Evolutionary conservation across 1,140 invertebrate genomes (phyloP).

Genomic region (Caenorhabditis briggsae): DNA sequence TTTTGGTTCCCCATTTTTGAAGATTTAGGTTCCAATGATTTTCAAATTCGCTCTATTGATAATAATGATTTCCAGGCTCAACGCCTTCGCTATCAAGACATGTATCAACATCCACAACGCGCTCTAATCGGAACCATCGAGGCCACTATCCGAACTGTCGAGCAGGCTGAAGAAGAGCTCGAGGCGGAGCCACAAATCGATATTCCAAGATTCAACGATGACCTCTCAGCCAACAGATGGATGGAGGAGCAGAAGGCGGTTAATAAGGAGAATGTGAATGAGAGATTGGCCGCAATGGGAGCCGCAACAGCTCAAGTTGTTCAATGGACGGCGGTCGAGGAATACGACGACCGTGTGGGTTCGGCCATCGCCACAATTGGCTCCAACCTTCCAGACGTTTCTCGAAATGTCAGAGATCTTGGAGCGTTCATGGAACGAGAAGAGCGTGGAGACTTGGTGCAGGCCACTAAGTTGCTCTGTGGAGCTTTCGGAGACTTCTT

Average conservation of each 20-base stretch:
- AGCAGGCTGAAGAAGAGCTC: slow-evolving; percentile 84
- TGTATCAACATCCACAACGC: slow-evolving; percentile 89
- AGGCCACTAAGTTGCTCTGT: slow-evolving; percentile 91
- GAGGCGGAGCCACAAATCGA: slow-evolving; percentile 74
- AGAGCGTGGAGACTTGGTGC: slow-evolving; percentile 85
- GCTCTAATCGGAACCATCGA: slow-evolving; percentile 91
- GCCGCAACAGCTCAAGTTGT: slow-evolving; percentile 97
- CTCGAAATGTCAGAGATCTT: slow-evolving; percentile 92
- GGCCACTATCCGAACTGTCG: slow-evolving; percentile 86
- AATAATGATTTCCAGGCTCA: slow-evolving; percentile 81
- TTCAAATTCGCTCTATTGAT: no score
- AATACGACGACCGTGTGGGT: slow-evolving; percentile 91
- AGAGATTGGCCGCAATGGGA: slow-evolving; percentile 98
- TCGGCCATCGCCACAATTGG: slow-evolving; percentile 97
- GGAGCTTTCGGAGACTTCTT: slow-evolving; percentile 93
- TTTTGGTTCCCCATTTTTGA: neutral
- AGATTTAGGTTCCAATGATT: neutral
- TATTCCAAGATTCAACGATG: slow-evolving; percentile 73
- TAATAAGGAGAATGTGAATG: slow-evolving; percentile 94
- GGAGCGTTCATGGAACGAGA: slow-evolving; percentile 91
- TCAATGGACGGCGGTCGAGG: slow-evolving; percentile 86
- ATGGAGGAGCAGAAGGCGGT: slow-evolving; percentile 86
- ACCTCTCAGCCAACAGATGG: slow-evolving; percentile 61
- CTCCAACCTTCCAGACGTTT: slow-evolving; percentile 94
- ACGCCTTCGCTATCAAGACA: slow-evolving; percentile 87